These are phyloP conservation scores for Caenorhabditis drosophilae DNA, from an alignment of 2,888 invertebrate species.

Conservation along the genomic window DNA sequence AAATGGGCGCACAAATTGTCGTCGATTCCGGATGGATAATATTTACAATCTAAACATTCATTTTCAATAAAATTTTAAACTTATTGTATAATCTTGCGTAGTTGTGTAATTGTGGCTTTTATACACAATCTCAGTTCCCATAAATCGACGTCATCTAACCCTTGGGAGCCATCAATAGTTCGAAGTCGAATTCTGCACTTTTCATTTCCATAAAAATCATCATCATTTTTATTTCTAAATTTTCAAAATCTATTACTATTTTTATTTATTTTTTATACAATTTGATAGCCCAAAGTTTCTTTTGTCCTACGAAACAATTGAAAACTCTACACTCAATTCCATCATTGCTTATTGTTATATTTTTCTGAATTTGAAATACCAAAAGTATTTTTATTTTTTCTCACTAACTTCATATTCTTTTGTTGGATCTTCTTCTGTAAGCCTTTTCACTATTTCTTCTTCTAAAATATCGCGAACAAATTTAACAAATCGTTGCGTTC, in stretches of 20 bases:
- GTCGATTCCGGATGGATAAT: conserved; percentile 9
- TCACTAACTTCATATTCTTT: too few species aligned
- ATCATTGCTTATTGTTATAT: not conserved
- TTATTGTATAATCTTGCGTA: conserved; percentile 6
- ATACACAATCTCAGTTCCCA: not conserved
- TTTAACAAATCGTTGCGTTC: not conserved
- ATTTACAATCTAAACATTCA: not conserved
- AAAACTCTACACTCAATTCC: conserved; percentile 5
- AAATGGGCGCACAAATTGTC: conserved; percentile 1
- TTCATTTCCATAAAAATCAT: not conserved
- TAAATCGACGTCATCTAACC: conserved; percentile 4
- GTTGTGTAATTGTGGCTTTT: conserved; percentile 5
- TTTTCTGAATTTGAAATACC: conserved; percentile 2
- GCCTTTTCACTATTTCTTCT: not conserved
- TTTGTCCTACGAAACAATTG: conserved; percentile 9
- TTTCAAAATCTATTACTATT: not conserved
- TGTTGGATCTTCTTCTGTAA: too few species aligned
- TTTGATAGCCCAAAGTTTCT: not conserved
- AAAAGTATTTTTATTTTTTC: not conserved
- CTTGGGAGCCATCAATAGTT: too few species aligned
- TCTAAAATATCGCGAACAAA: not conserved
- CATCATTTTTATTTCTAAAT: not conserved
- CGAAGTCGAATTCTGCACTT: not conserved
- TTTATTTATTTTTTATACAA: too few species aligned
- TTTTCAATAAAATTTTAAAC: not conserved